Conservation (phyloP, 2,113 vertebrate genomes). For the Ibidorhyncha struthersii region DNA sequence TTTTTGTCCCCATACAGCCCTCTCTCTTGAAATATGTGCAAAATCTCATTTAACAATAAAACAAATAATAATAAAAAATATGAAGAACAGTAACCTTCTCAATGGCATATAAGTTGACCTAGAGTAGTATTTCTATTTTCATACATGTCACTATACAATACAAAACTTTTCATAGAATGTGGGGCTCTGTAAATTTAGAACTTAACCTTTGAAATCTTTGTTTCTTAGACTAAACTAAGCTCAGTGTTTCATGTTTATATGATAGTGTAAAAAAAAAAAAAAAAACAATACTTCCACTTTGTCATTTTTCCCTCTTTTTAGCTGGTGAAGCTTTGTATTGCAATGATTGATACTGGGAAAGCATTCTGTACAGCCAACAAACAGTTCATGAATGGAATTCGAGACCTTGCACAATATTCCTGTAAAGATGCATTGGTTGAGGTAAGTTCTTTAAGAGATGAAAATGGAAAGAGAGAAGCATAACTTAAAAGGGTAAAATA, state of each 20-base stretch:
- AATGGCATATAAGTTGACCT: background rate
- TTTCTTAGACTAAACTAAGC: background rate
- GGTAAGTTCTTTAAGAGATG: slow-evolving; percentile 76
- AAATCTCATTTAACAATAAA: background rate
- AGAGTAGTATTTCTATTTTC: background rate
- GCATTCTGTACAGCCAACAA: slow-evolving; percentile 96
- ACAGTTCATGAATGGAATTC: slow-evolving; percentile 94
- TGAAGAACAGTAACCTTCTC: background rate
- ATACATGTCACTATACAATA: background rate
- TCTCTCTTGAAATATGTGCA: background rate
- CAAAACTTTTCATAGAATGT: background rate
- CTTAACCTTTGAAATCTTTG: background rate
- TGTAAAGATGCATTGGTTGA: slow-evolving; percentile 91
- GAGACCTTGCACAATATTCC: slow-evolving; percentile 94
- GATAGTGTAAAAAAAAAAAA: background rate
- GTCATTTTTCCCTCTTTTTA: slow-evolving; percentile 45
- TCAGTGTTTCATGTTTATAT: background rate
- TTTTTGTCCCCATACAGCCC: background rate
- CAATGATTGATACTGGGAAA: slow-evolving; percentile 98
- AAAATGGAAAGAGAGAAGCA: background rate
- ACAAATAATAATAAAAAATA: background rate
- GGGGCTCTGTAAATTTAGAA: background rate
- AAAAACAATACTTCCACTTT: background rate
- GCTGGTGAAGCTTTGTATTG: slow-evolving; percentile 97
- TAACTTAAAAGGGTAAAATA: background rate